Evolutionary conservation across 2,113 vertebrate genomes (phyloP), one percentile per base, ranked within the genome.

Genomic region (Campylorhamphus procurvoides): DNA sequence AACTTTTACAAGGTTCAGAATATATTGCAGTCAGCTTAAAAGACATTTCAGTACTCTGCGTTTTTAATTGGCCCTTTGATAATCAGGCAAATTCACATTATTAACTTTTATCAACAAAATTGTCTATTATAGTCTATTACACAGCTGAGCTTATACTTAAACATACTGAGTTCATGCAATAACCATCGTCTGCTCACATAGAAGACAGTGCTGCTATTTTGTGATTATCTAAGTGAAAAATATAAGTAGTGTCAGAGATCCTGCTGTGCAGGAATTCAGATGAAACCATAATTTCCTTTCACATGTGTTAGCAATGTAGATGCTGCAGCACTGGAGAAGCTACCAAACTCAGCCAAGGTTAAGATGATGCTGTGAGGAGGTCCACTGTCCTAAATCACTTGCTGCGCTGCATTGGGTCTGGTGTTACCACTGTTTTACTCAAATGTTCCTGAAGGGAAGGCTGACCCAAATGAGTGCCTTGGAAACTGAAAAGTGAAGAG

Each of bases 401-500:
- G 2, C 31, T 16, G 22, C 23, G 52, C 24, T 49, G 55, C 2
- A 3, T 2, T 33, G 62, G 31, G 4, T 16, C 76, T 60, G 44
- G 13, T 19, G 35, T 60, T 52, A 35, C 12, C 29, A 2, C 33
- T 71, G 35, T 39, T 78, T 16, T 27, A 17, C 23, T 59, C 52
- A 7, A n/a, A 18, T 6, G 6, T 42, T 66, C 49, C 62, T 44
- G 17, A 6, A 14, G 55, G 28, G n/a, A 79, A 53, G 31, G 28
- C 23, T 84, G 64, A 40, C 40, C 3, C 1, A 0, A 62, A 46
- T 0, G 0, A 35, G 42, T 29, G 14, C 52, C 42, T n/a, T 46
- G 39, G 35, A 44, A 60, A 63, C 1, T 2, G 29, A 50, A 46
- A 63, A 83, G 24, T 4, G 0, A 71, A 59, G 66, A 59, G 35